Percentiles rank a stretch among this genome's conserved stretches.
These are phyloP conservation scores for Pampus argenteus DNA, from an alignment of 2,797 vertebrate species.

Conservation along the genomic window DNA sequence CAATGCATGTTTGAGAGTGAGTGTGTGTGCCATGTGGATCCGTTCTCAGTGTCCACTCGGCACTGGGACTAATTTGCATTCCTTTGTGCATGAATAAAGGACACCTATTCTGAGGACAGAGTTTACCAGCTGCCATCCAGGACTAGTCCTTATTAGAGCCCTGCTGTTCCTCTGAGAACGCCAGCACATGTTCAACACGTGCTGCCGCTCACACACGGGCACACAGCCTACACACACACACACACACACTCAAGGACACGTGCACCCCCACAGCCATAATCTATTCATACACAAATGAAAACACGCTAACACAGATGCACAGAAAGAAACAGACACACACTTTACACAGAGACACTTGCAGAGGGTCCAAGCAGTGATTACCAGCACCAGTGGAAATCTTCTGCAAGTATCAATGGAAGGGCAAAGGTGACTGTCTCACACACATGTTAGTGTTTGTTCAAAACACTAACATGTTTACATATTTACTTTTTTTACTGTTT, in stretches of 20 bases:
- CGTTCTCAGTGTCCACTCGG: conserved; percentile 97
- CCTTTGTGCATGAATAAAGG: conserved; percentile 98
- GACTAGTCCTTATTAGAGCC: conserved; percentile 96
- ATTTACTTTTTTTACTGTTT: conserved; percentile 1
- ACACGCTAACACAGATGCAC: conserved; percentile 67
- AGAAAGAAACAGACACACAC: conserved; percentile 63
- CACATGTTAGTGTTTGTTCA: not conserved
- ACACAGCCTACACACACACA: conserved; percentile 59
- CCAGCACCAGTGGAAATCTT: conserved; percentile 53
- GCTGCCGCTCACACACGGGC: conserved; percentile 72
- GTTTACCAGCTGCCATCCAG: conserved; percentile 99
- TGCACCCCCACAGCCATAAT: conserved; percentile 71
- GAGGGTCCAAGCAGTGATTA: conserved; percentile 49
- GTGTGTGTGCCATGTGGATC: conserved; percentile 94
- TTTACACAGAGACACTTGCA: conserved; percentile 53
- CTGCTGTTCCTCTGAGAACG: conserved; percentile 99
- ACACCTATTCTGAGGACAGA: conserved; percentile 94
- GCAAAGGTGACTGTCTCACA: conserved; percentile 44
- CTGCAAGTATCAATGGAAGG: conserved; percentile 43
- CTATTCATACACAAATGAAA: conserved; percentile 78
- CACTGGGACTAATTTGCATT: conserved; percentile 98
- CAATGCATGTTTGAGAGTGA: conserved; percentile 76
- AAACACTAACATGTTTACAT: not conserved
- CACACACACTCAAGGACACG: conserved; percentile 71
- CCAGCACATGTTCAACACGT: conserved; percentile 95